Evolutionary conservation across 2,888 invertebrate genomes (phyloP), one percentile per base, ranked within the genome.

Genomic region (Troglohyphantes excavatus): DNA sequence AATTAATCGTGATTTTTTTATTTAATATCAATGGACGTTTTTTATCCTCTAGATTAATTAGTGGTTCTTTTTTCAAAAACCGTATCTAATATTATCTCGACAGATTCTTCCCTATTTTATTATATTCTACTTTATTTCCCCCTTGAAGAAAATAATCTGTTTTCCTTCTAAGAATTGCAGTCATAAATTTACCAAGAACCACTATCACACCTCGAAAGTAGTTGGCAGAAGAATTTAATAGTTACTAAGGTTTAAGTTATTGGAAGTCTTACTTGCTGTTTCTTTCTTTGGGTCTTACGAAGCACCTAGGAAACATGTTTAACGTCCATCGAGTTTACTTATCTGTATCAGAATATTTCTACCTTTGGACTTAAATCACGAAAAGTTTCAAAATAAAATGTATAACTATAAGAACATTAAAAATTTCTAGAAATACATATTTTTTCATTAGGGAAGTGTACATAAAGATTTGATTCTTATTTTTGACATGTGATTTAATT

Each of bases 141-240:
- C 67, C 19, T 67, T 39, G 7, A 39, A 23, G 61, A 59, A 68
- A 82, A 75, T 75, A 82, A 88, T 82, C 75, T 75, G 82, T 82
- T 82, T 81, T 88, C 73, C 61, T 63, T 73, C 75, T 73, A 67
- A 67, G 59, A 82, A 75, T 73, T 33, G 75, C 23, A 23, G 53
- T 82, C 88, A 81, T 88, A 88, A 88, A 81, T 88, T 67, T 81
- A 68, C 67, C 27, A 67, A 27, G 75, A 72, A 26, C 53, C 43
- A 33, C 59, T 88, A 88, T 88, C 75, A 75, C 39, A 65, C 68
- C 67, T 81, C 53, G 13, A 82, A 88, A 76, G 88, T 59, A 81
- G 67, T 59, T 82, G 73, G 82, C 73, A 88, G 88, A 88, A 75
- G 88, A 88, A 88, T 88, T 88, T 88, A 88, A 88, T 88, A 87